These are phyloP conservation scores for Collichthys lucidus DNA, from an alignment of 2,113 vertebrate species.

Conservation along the genomic window DNA sequence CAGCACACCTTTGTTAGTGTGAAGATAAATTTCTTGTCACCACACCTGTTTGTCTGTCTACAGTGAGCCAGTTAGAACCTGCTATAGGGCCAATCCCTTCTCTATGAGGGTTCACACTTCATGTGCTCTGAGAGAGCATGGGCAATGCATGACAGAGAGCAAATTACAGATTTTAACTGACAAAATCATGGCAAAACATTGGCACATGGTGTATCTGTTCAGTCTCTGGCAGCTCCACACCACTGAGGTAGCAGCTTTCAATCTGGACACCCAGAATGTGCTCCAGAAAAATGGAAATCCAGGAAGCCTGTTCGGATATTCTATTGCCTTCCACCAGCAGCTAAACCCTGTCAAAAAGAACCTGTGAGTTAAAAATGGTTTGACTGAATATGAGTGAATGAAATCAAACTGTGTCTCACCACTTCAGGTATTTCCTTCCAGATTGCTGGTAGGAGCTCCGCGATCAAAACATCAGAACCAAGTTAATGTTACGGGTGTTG, in stretches of 20 bases:
- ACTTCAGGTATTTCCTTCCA: constrained; percentile 63
- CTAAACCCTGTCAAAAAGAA: constrained; percentile 84
- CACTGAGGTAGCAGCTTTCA: constrained; percentile 81
- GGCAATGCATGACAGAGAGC: neutral
- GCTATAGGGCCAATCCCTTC: constrained; percentile 27
- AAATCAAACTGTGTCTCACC: neutral
- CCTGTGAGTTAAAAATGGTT: constrained; percentile 84
- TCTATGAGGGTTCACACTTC: neutral
- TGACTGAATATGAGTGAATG: neutral
- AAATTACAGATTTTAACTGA: neutral
- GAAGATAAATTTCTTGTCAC: constrained; percentile 38
- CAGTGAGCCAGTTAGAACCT: constrained; percentile 27
- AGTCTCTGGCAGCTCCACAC: constrained; percentile 33
- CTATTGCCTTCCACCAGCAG: constrained; percentile 91
- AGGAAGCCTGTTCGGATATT: constrained; percentile 91
- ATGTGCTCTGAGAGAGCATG: neutral
- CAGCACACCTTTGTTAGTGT: constrained; percentile 10
- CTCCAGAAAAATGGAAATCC: constrained; percentile 85
- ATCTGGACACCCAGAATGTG: constrained; percentile 86
- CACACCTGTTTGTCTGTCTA: constrained; percentile 49
- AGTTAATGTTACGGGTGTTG: constrained; percentile 89
- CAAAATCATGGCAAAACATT: constrained; percentile 40
- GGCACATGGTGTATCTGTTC: constrained; percentile 47
- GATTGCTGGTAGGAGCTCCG: constrained; percentile 94
- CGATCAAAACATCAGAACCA: constrained; percentile 84